These are phyloP conservation scores for Engystomops pustulosus DNA, from an alignment of 2,113 vertebrate genomes.

Conservation along the genomic window DNA sequence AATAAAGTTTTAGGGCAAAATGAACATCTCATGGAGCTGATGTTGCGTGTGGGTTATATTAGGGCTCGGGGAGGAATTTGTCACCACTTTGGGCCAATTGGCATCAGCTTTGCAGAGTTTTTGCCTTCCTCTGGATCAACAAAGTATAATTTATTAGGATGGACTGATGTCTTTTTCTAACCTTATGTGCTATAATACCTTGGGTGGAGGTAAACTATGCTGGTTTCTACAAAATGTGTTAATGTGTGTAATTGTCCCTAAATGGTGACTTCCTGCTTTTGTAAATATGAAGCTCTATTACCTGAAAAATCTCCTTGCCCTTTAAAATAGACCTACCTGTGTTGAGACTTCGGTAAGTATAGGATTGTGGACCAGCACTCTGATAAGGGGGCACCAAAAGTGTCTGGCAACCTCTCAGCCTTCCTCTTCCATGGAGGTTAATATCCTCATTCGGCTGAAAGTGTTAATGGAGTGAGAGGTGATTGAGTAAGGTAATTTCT, in stretches of 20 bases:
- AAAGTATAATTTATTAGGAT: too few relatives aligned
- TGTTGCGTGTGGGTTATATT: background rate
- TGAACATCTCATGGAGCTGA: background rate
- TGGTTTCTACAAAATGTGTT: background rate
- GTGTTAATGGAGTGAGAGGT: slow-evolving; percentile 18
- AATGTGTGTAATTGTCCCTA: background rate
- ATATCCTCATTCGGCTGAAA: background rate
- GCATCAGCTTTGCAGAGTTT: too few relatives aligned
- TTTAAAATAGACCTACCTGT: background rate
- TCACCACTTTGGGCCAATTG: too few relatives aligned
- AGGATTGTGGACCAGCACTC: background rate
- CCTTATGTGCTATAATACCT: too few relatives aligned
- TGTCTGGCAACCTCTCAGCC: background rate
- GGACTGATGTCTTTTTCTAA: too few relatives aligned
- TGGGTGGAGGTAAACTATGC: background rate
- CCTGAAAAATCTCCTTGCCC: background rate
- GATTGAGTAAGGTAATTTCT: background rate
- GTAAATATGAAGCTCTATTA: background rate
- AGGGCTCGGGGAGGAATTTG: background rate
- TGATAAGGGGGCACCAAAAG: background rate
- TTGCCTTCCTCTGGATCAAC: too few relatives aligned
- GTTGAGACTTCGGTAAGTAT: background rate
- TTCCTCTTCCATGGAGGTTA: background rate
- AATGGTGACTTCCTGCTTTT: background rate
- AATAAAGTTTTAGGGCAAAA: background rate